A percentile compares a stretch with the other conserved stretches of the same genome.
Evolutionary conservation across 2,888 invertebrate species (phyloP).

Genomic region (Lottia scabra): DNA sequence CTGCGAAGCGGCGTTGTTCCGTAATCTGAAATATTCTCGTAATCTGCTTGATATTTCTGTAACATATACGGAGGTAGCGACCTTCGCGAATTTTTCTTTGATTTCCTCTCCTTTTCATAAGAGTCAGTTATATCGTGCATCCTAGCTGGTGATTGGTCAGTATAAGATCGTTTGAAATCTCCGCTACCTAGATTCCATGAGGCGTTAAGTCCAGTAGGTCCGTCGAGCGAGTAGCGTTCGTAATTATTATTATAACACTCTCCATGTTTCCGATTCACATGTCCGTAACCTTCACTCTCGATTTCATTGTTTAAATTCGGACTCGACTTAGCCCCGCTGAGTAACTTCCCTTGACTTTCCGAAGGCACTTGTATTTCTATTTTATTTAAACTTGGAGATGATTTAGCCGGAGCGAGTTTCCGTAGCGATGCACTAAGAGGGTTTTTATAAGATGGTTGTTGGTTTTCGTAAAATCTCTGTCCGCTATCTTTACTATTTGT

Average conservation of each 20-base stretch:
- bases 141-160: slow-evolving; percentile 8
- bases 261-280: background rate
- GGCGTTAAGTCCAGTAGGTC: slow-evolving; percentile 1
- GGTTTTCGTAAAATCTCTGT: background rate
- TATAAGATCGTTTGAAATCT: background rate
- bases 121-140: slow-evolving; percentile 24
- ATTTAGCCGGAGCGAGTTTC: slow-evolving; percentile 48
- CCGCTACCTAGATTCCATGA: slow-evolving; percentile 14
- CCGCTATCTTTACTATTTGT: background rate
- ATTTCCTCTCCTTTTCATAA: slow-evolving; percentile 29
- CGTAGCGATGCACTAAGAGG: slow-evolving; percentile 3
- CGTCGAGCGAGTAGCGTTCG: background rate
- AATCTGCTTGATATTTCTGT: slow-evolving; percentile 36
- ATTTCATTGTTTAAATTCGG: slow-evolving; percentile 29
- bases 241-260: background rate
- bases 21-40: slow-evolving; percentile 31
- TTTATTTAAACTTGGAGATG: slow-evolving; percentile 48
- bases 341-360: slow-evolving; percentile 10
- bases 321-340: slow-evolving; percentile 32
- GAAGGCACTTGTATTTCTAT: slow-evolving; percentile 23
- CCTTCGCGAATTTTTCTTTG: slow-evolving; percentile 34
- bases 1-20: slow-evolving; percentile 30
- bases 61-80: slow-evolving; percentile 41
- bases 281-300: background rate
- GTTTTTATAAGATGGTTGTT: slow-evolving; percentile 1